Conservation (phyloP, 2,888 invertebrate species). For the Cistogaster globosa region DNA sequence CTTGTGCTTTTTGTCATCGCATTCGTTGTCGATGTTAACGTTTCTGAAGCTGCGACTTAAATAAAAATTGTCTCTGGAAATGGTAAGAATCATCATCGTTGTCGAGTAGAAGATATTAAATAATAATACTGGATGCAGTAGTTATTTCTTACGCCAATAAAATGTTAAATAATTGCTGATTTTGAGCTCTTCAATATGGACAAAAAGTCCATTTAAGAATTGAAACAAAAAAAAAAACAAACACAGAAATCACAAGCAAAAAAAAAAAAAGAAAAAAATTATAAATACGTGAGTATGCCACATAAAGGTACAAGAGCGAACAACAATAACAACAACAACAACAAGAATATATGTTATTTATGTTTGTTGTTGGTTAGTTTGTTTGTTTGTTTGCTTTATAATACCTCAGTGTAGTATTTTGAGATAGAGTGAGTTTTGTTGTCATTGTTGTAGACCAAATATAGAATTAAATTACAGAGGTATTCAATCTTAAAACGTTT, state of each 20-base stretch:
- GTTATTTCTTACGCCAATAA: conserved; percentile 65
- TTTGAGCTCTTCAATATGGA: conserved; percentile 60
- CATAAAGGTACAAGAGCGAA: conserved; percentile 24
- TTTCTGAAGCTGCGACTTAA: neutral
- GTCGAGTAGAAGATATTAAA: neutral
- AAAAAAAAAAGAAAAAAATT: conserved; percentile 26
- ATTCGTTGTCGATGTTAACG: conserved; percentile 1
- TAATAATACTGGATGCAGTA: conserved; percentile 38
- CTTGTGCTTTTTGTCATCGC: neutral
- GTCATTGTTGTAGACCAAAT: conserved; percentile 60
- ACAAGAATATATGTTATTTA: neutral
- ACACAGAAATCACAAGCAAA: conserved; percentile 36
- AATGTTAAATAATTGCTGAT: conserved; percentile 69
- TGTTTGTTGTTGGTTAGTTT: neutral
- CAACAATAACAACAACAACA: conserved; percentile 30
- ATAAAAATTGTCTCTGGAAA: neutral
- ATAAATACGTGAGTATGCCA: neutral
- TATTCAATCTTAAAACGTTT: conserved; percentile 64
- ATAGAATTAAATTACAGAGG: conserved; percentile 67
- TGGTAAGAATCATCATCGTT: conserved; percentile 18
- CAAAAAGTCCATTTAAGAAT: conserved; percentile 56
- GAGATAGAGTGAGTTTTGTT: conserved; percentile 32
- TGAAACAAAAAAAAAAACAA: conserved; percentile 12
- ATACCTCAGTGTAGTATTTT: conserved; percentile 25
- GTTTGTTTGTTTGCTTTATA: neutral